phyloP scores from a whole-genome alignment of 2,113 vertebrate genomes.

The Cinclus cinclus region DNA sequence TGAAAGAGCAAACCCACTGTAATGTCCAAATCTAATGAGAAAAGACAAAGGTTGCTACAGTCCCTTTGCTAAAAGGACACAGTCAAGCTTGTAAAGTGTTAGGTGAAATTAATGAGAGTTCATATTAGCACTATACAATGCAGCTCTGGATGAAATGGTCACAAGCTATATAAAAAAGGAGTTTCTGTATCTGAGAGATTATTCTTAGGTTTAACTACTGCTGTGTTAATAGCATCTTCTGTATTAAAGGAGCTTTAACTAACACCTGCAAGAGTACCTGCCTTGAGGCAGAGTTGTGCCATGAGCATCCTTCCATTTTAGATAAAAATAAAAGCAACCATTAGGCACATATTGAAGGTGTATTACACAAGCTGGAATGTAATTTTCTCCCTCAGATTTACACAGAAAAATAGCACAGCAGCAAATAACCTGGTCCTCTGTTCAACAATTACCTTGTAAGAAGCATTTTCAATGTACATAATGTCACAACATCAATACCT shows the following conservation, averaged over 20 bases:
- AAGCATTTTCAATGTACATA: conserved; percentile 73
- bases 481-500: conserved; percentile 71
- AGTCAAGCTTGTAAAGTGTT: background rate
- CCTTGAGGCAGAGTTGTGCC: conserved; percentile 40
- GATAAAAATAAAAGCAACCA: conserved; percentile 39
- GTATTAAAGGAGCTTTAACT: background rate
- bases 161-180: background rate
- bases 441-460: conserved; percentile 64
- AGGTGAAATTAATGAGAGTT: background rate
- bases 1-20: background rate
- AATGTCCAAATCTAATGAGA: background rate
- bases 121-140: background rate
- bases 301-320: background rate
- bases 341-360: conserved; percentile 66
- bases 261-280: background rate
- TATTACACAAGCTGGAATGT: conserved; percentile 60
- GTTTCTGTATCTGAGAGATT: background rate
- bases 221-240: background rate
- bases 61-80: background rate
- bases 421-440: conserved; percentile 66
- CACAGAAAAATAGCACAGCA: conserved; percentile 74
- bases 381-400: conserved; percentile 65
- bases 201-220: background rate
- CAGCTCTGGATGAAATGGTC: background rate
- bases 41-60: background rate